Percentiles rank a stretch among this genome's conserved stretches.
Conservation (phyloP, 2,888 invertebrate species). For the Erebia palarica region DNA sequence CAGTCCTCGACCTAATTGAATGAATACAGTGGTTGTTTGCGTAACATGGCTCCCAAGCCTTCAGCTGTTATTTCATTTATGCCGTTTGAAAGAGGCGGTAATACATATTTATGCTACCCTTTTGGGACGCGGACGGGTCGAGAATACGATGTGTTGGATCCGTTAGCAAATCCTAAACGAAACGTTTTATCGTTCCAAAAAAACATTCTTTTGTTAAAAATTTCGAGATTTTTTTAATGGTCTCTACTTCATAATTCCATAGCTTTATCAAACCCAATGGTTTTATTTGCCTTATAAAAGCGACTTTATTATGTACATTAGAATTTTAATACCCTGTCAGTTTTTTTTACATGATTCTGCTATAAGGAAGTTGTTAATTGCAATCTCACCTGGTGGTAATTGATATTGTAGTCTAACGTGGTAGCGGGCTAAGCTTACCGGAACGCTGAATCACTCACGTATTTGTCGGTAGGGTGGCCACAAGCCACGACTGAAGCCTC, state of each 20-base stretch:
- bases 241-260: too few relatives aligned
- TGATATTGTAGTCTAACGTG: too few relatives aligned
- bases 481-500: too few relatives aligned
- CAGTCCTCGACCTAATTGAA: constrained; percentile 11
- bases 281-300: too few relatives aligned
- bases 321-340: too few relatives aligned
- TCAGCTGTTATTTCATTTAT: constrained; percentile 8
- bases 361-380: too few relatives aligned
- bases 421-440: too few relatives aligned
- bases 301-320: too few relatives aligned
- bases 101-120: constrained; percentile 21
- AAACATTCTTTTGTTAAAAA: not conserved
- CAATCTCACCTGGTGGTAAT: too few relatives aligned
- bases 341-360: too few relatives aligned
- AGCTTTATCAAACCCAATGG: not conserved
- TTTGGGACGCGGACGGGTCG: constrained; percentile 8
- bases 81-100: constrained; percentile 7
- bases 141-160: constrained; percentile 3
- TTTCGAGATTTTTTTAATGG: not conserved
- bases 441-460: too few relatives aligned
- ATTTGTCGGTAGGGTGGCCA: too few relatives aligned
- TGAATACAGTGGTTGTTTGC: constrained; percentile 14
- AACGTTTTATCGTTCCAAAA: not conserved
- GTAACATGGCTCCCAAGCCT: constrained; percentile 7
- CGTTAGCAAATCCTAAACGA: constrained; percentile 1